These are phyloP conservation scores for Tenthredo amoena DNA, from an alignment of 2,888 invertebrate species.

Conservation along the genomic window DNA sequence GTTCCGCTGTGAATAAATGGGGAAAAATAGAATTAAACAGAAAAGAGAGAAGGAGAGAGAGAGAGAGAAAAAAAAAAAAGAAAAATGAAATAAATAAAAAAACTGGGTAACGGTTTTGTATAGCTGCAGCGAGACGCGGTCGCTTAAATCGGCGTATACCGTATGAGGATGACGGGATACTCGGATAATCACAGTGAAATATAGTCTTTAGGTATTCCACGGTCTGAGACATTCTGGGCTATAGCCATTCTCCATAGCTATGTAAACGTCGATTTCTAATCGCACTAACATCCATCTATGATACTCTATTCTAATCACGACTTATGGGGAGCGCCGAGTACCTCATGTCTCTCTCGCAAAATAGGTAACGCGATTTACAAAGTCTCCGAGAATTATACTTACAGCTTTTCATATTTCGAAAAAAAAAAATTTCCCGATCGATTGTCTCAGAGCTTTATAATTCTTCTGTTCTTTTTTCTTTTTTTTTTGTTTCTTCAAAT, in stretches of 20 bases:
- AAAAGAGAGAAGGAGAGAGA: neutral
- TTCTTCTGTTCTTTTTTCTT: neutral
- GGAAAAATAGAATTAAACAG: neutral
- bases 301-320: conserved; percentile 19
- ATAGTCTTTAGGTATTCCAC: conserved; percentile 43
- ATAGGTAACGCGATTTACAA: neutral
- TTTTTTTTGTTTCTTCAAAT: neutral
- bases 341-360: neutral
- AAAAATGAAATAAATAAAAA: neutral
- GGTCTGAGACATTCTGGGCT: conserved; percentile 25
- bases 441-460: neutral
- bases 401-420: neutral
- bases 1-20: neutral
- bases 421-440: neutral
- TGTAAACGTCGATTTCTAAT: conserved; percentile 41
- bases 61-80: neutral
- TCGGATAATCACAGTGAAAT: conserved; percentile 44
- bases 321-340: neutral
- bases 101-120: conserved; percentile 28
- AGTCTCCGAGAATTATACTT: neutral
- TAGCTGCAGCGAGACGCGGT: conserved; percentile 20
- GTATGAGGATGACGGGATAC: conserved; percentile 30
- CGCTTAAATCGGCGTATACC: conserved; percentile 12
- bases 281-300: neutral
- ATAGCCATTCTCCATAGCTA: neutral